A percentile compares a stretch with the other conserved stretches of the same genome.
Conservation (phyloP, 1,140 invertebrate genomes). For the Euglossa dilemma region DNA sequence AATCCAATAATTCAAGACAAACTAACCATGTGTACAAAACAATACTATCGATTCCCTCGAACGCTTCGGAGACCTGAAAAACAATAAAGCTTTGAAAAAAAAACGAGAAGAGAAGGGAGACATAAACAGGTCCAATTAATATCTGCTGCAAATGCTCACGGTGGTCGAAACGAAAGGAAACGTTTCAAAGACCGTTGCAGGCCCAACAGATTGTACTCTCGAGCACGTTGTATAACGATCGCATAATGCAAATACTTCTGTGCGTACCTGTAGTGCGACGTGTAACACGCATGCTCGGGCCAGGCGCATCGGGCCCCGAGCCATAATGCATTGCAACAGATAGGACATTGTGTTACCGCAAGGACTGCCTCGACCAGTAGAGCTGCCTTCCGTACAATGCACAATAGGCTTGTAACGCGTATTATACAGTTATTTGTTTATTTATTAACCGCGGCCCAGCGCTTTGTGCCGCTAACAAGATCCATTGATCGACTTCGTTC, state of each 20-base stretch:
- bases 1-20: no score
- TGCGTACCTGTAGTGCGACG: slow-evolving; percentile 32
- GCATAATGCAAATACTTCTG: slow-evolving; percentile 45
- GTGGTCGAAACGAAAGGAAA: no score
- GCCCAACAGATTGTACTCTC: neutral
- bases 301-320: slow-evolving; percentile 19
- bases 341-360: slow-evolving; percentile 61
- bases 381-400: slow-evolving; percentile 66
- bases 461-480: slow-evolving; percentile 48
- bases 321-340: slow-evolving; percentile 62
- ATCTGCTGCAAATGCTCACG: no score
- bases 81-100: no score
- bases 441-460: slow-evolving; percentile 55
- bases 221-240: slow-evolving; percentile 26
- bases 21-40: no score
- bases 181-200: neutral
- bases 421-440: slow-evolving; percentile 76
- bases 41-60: no score
- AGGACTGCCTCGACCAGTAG: slow-evolving; percentile 24
- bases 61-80: no score
- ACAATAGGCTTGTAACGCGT: slow-evolving; percentile 69
- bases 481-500: slow-evolving; percentile 43
- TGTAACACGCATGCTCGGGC: slow-evolving; percentile 33
- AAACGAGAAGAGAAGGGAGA: no score
- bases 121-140: no score